Evolutionary conservation across 2,113 vertebrate species (phyloP), one percentile per base, ranked within the genome.

Genomic region (Shinisaurus crocodilurus): DNA sequence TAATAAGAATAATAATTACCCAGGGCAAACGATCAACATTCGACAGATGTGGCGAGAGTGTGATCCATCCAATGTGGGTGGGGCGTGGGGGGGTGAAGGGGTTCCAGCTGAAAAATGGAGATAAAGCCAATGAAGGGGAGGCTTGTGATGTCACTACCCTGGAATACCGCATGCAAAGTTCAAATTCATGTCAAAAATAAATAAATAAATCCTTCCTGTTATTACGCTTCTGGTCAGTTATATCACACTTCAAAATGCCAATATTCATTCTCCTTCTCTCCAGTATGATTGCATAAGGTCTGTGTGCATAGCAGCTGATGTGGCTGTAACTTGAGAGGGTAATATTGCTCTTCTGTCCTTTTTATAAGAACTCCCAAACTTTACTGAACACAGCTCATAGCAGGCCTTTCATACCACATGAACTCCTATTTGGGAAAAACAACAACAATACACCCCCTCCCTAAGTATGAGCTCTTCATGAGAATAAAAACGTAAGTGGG

Each of bases 41-140:
- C 18, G 67, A 70, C 91, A 95, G 92, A 92, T 92, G 92, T 86
- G 65, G 45, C 25, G 34, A 90, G 63, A 63, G 29, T 23, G 20
- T 48, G 76, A 45, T 57, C 90, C 82, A 77, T 72, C 75, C 87
- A 57, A 74, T 54, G 34, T 85, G 18, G 20, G 60, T 54, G 50
- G 50, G 50, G 9, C 12, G 0, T 10, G 60, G 16, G 10, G 60
- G 20, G 60, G 60, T 12, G 13, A 60, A 50, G 50, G 50, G 29
- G 25, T 57, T 85, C 80, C 87, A 85, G 70, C 32, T 48, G 82
- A 79, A 86, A 37, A 70, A 4, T 45, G 79, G 72, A 57, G 15
- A 10, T n/a, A 43, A 54, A 54, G 84, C 54, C 70, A 37, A 57
- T n/a, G 50, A 86, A 57, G 40, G 74, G 82, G 65, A 88, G 86